Percentiles rank a stretch among this genome's conserved stretches.
phyloP scores from a whole-genome alignment of 2,113 vertebrate species.

The Hipposideros armiger region DNA sequence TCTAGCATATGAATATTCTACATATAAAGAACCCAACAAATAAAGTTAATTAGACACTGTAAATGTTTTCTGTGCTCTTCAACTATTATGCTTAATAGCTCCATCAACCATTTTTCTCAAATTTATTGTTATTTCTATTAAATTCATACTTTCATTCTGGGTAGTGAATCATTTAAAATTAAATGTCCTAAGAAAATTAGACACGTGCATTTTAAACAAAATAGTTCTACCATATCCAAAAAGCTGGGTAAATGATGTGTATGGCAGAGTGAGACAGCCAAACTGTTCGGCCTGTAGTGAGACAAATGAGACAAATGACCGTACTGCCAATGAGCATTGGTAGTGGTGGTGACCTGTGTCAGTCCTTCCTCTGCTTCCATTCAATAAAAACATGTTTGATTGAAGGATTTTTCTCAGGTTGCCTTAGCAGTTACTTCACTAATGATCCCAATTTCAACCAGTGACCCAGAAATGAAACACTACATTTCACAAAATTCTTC shows the following conservation, averaged over 20 bases:
- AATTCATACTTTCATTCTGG: neutral
- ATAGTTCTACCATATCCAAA: neutral
- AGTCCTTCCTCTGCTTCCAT: neutral
- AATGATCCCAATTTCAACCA: slow-evolving; percentile 42
- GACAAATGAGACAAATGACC: neutral
- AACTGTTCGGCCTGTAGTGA: neutral
- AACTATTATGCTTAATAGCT: neutral
- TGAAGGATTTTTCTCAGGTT: slow-evolving; percentile 7
- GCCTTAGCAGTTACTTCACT: neutral
- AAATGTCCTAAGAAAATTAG: neutral
- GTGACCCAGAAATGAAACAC: slow-evolving; percentile 64
- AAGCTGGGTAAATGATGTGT: neutral
- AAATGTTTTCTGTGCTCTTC: neutral
- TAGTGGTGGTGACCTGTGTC: neutral
- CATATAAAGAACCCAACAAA: neutral
- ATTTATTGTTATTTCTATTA: neutral
- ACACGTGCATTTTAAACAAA: neutral
- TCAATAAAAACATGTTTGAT: neutral
- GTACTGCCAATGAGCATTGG: neutral
- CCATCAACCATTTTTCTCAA: neutral
- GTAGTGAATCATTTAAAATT: neutral
- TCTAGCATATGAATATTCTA: too few species aligned
- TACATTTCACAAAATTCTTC: slow-evolving; percentile 10
- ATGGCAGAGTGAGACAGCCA: neutral
- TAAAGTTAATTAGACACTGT: neutral